Evolutionary conservation across 2,888 invertebrate genomes (phyloP), one percentile per base, ranked within the genome.

Genomic region (Rotaria magnacalcarata): DNA sequence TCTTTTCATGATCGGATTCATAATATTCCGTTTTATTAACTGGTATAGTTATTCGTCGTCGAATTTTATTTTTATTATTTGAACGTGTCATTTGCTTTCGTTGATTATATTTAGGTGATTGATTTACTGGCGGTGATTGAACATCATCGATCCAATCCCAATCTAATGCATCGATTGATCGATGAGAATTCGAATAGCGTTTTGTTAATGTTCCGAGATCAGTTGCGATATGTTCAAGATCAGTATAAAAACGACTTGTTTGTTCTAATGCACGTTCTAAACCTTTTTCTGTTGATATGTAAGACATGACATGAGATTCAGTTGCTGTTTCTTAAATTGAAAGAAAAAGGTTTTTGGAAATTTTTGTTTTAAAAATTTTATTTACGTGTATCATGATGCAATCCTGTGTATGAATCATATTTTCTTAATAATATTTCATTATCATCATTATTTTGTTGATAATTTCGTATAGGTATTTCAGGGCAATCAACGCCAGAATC

Each of bases 231-330:
- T 47, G 43, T 80, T 80, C 80, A 11, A 80, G 47, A 47, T 80
- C 80, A 2, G 24, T 43, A 47, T 80, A 47, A n/a, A 80, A 80
- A n/a, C 47, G 43, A 47, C 47, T 80, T 47, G 80, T 80, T 47
- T 80, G 80, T 80, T 80, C 80, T n/a, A 80, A 47, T 80, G 80
- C 80, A 80, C 80, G 80, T 80, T 80, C 80, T 43, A 80, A 47
- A 47, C 80, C 80, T 47, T 80, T 80, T 80, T 80, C 80, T 47
- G 80, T 80, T 24, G 80, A 47, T 47, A 80, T 80, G n/a, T 47
- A 80, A 3, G 80, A 80, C 47, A 47, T 43, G 1, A 80, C 24
- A 47, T 80, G 43, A 24, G 47, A 8, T 43, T 80, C 80, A 21
- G 80, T 47, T 10, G 14, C 80, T 47, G 24, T 47, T 24, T 80